Conservation (phyloP, 1,140 invertebrate species). For the Sinonovacula constricta region DNA sequence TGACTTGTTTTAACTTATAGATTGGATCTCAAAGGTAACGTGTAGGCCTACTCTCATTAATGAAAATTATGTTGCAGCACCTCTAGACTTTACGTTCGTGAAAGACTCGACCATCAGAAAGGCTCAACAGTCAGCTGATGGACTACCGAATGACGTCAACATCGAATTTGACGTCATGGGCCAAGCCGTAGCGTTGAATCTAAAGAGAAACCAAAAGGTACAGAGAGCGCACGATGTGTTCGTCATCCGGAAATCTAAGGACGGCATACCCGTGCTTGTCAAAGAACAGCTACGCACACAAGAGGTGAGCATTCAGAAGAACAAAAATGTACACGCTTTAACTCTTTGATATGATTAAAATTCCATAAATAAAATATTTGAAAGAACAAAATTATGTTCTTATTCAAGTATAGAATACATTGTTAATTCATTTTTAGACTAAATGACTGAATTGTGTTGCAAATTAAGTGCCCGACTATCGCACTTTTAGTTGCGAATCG, state of each 20-base stretch:
- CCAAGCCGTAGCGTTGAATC: not conserved
- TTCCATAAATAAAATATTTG: not conserved
- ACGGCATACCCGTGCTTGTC: slow-evolving; percentile 34
- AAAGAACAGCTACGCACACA: not conserved
- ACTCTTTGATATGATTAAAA: too few species aligned
- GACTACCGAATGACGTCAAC: slow-evolving; percentile 20
- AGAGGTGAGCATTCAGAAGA: slow-evolving; percentile 30
- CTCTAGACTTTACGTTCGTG: slow-evolving; percentile 39
- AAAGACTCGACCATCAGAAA: slow-evolving; percentile 1
- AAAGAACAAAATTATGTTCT: not conserved
- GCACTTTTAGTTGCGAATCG: too few species aligned
- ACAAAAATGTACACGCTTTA: too few species aligned
- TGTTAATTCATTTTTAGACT: not conserved
- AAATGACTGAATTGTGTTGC: not conserved
- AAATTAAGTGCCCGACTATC: not conserved
- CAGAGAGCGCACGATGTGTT: slow-evolving; percentile 32
- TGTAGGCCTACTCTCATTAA: too few species aligned
- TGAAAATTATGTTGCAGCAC: slow-evolving; percentile 4
- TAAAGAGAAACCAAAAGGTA: slow-evolving; percentile 37
- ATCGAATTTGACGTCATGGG: slow-evolving; percentile 30
- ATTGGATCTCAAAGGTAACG: too few species aligned
- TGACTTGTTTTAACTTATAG: too few species aligned
- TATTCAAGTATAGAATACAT: not conserved
- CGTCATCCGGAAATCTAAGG: slow-evolving; percentile 39
- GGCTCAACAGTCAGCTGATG: slow-evolving; percentile 13